Evolutionary conservation across 2,797 vertebrate species (phyloP).

Genomic region (Discoglossus pictus): DNA sequence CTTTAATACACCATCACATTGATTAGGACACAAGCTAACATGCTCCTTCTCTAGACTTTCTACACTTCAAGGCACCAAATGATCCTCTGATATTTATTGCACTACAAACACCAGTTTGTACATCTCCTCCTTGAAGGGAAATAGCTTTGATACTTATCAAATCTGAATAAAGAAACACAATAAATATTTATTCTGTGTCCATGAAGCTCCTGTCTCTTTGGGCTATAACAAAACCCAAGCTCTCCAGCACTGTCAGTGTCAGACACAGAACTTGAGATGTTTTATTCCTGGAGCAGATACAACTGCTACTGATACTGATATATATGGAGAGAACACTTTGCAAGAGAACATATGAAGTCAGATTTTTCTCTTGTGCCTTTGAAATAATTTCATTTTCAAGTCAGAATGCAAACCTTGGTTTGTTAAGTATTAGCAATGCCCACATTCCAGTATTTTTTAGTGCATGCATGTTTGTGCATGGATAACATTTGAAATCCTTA

Average conservation of each 20-base stretch:
- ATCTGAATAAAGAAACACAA: conserved; percentile 62
- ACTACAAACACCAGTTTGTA: conserved; percentile 49
- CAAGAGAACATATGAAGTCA: too few species aligned
- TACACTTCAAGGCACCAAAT: conserved; percentile 58
- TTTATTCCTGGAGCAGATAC: neutral
- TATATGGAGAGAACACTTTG: too few species aligned
- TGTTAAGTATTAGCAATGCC: too few species aligned
- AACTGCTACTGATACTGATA: neutral
- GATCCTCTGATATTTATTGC: conserved; percentile 65
- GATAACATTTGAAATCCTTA: too few species aligned
- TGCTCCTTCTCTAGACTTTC: conserved; percentile 41
- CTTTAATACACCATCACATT: conserved; percentile 47
- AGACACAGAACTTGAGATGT: neutral
- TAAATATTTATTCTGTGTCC: conserved; percentile 62
- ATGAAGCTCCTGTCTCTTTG: conserved; percentile 44
- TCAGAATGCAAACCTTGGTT: too few species aligned
- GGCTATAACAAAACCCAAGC: conserved; percentile 48
- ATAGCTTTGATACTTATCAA: conserved; percentile 59
- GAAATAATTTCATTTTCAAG: too few species aligned
- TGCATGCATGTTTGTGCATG: too few species aligned
- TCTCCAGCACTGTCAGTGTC: neutral
- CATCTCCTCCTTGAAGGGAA: conserved; percentile 59
- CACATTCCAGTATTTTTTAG: too few species aligned
- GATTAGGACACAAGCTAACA: conserved; percentile 42
- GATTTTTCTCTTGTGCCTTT: too few species aligned